phyloP scores from a whole-genome alignment of 2,888 invertebrate genomes.

The Lobophora halterata region DNA sequence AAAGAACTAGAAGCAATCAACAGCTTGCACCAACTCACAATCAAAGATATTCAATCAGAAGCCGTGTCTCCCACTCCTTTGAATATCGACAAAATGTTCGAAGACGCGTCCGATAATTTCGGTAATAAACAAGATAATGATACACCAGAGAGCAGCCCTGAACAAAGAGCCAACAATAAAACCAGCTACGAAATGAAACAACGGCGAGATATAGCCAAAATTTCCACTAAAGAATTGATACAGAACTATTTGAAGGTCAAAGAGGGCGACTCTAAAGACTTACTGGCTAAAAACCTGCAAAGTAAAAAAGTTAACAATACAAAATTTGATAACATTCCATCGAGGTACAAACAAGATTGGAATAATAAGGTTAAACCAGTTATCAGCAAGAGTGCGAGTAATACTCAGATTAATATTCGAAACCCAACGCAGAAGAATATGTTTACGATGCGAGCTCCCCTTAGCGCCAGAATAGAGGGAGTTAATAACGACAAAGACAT shows the following conservation, averaged over 20 bases:
- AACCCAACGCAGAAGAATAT: constrained; percentile 57
- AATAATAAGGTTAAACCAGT: constrained; percentile 53
- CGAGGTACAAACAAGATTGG: constrained; percentile 53
- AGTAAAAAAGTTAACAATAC: constrained; percentile 54
- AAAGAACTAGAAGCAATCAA: constrained; percentile 75
- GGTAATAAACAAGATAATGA: constrained; percentile 43
- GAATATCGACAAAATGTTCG: constrained; percentile 70
- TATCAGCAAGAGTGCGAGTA: constrained; percentile 36
- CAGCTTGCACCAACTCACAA: constrained; percentile 67
- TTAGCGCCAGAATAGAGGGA: constrained; percentile 66
- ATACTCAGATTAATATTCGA: constrained; percentile 40
- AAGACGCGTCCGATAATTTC: constrained; percentile 48
- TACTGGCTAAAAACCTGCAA: constrained; percentile 44
- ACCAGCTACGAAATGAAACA: constrained; percentile 44
- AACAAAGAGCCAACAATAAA: constrained; percentile 40
- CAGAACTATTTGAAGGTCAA: constrained; percentile 73
- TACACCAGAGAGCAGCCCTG: constrained; percentile 34
- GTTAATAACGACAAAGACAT: constrained; percentile 72
- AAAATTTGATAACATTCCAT: constrained; percentile 42
- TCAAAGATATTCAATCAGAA: constrained; percentile 74
- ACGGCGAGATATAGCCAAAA: constrained; percentile 60
- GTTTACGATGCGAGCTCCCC: constrained; percentile 48
- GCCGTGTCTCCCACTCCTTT: constrained; percentile 68
- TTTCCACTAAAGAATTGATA: constrained; percentile 70
- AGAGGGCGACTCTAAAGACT: constrained; percentile 57